Conservation (phyloP, 2,888 invertebrate species). For the Myathropa florea region DNA sequence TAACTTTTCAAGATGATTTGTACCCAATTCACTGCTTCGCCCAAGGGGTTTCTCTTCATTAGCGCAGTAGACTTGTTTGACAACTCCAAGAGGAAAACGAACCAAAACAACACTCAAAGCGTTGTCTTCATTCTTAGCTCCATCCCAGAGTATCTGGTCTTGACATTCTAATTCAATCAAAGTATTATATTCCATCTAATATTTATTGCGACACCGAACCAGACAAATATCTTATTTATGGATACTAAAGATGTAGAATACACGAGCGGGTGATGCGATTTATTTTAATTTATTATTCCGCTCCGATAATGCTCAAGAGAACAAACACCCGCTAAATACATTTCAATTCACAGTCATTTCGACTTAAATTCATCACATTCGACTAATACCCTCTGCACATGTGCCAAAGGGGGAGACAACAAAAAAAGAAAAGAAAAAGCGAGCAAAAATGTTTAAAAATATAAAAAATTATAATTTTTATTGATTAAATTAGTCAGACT, state of each 20-base stretch:
- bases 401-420: neutral
- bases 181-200: neutral
- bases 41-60: too few relatives aligned
- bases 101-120: too few relatives aligned
- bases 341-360: neutral
- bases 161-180: neutral
- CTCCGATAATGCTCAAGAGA: neutral
- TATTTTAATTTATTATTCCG: neutral
- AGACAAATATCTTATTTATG: neutral
- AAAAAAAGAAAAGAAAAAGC: neutral
- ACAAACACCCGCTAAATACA: neutral
- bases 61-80: neutral
- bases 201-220: neutral
- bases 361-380: neutral
- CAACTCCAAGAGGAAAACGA: neutral
- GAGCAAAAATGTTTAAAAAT: neutral
- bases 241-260: neutral
- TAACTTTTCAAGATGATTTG: too few relatives aligned
- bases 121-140: neutral
- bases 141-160: neutral
- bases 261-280: neutral
- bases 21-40: too few relatives aligned
- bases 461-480: conserved; percentile 58
- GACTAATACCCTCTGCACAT: neutral
- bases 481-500: conserved; percentile 69